Conservation (phyloP, 2,888 invertebrate species). For the Eilema caniola region DNA sequence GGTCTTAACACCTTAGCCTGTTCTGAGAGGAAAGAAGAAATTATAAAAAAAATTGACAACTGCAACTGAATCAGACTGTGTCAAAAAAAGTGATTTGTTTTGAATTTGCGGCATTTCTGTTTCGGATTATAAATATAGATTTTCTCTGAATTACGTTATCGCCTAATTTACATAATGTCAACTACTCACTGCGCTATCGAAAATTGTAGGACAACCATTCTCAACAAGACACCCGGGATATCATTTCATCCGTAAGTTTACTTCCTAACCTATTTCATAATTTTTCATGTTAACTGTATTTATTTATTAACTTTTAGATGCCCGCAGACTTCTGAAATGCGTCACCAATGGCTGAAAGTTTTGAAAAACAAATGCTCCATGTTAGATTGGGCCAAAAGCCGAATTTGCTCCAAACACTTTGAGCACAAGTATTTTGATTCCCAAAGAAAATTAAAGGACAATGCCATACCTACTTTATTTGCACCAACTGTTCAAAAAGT, state of each 20-base stretch:
- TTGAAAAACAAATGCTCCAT: constrained; percentile 70
- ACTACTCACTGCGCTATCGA: constrained; percentile 69
- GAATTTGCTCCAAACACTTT: constrained; percentile 79
- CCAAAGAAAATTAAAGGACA: constrained; percentile 67
- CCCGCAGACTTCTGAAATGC: constrained; percentile 68
- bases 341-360: constrained; percentile 73
- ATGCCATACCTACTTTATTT: constrained; percentile 77
- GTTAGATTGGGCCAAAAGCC: constrained; percentile 74
- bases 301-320: constrained; percentile 58
- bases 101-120: background rate
- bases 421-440: constrained; percentile 73
- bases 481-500: constrained; percentile 25
- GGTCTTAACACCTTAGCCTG: too few relatives aligned
- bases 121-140: background rate
- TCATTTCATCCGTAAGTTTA: constrained; percentile 71
- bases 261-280: background rate
- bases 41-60: too few relatives aligned
- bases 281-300: background rate
- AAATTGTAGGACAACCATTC: constrained; percentile 70
- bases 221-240: constrained; percentile 70
- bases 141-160: background rate
- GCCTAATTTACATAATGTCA: constrained; percentile 49
- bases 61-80: too few relatives aligned
- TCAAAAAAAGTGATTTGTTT: background rate
- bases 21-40: too few relatives aligned